Evolutionary conservation across 2,113 vertebrate species (phyloP).

Genomic region (Pycnonotus jocosus): DNA sequence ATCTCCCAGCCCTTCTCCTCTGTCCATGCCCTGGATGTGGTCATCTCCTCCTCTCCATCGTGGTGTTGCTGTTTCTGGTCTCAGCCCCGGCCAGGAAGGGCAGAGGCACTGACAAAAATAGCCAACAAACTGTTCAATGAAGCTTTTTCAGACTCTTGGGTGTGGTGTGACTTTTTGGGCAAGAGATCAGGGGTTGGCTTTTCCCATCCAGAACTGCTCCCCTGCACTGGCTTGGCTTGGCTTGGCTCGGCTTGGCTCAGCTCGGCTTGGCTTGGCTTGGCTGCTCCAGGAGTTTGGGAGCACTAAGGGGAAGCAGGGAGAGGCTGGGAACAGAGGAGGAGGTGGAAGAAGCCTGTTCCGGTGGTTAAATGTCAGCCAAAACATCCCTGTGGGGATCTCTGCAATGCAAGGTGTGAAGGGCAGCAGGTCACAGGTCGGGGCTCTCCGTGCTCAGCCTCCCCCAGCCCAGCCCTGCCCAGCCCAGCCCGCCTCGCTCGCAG

Average conservation of each 20-base stretch:
- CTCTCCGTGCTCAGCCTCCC: neutral
- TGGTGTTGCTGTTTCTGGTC: neutral
- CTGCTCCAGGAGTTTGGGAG: neutral
- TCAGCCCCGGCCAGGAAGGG: slow-evolving; percentile 36
- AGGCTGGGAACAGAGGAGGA: neutral
- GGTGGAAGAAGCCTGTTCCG: neutral
- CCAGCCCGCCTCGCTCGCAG: neutral
- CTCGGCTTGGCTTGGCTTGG: neutral
- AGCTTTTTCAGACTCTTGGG: neutral
- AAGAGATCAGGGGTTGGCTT: slow-evolving; percentile 15
- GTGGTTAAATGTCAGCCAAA: neutral
- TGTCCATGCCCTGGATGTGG: rapidly evolving
- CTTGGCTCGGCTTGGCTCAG: neutral
- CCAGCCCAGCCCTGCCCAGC: neutral
- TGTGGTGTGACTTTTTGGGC: neutral
- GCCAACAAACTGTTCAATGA: neutral
- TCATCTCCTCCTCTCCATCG: neutral
- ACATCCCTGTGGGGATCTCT: neutral
- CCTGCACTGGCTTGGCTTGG: neutral
- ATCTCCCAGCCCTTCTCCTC: neutral
- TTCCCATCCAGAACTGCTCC: neutral
- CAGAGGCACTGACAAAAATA: slow-evolving; percentile 32
- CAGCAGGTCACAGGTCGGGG: neutral
- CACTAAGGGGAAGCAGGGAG: neutral
- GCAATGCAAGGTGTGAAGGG: neutral